Conservation (phyloP, 2,888 invertebrate species). For the Nineta flava region DNA sequence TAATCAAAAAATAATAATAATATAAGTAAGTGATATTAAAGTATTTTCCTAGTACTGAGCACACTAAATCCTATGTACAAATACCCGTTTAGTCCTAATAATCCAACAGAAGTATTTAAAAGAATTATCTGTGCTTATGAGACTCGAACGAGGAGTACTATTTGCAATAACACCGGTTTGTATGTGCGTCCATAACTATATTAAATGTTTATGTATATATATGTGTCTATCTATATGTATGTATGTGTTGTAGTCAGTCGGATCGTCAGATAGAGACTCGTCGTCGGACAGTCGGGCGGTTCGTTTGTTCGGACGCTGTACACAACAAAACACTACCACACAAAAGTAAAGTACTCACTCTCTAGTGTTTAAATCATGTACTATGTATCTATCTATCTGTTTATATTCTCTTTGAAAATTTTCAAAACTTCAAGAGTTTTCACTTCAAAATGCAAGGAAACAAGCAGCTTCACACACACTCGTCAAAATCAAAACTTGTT, state of each 20-base stretch:
- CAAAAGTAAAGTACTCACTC: no score
- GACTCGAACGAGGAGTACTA: neutral
- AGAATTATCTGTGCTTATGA: constrained; percentile 54
- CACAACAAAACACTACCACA: no score
- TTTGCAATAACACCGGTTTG: neutral
- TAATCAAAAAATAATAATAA: constrained; percentile 13
- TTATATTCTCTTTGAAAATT: no score
- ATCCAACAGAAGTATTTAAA: constrained; percentile 51
- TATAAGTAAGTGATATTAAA: constrained; percentile 7
- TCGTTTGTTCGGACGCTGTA: no score
- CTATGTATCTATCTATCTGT: no score
- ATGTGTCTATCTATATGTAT: neutral
- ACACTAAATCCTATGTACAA: constrained; percentile 13
- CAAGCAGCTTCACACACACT: no score
- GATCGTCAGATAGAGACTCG: neutral
- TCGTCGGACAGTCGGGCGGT: neutral
- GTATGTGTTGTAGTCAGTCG: neutral
- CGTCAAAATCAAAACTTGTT: no score
- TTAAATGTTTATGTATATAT: neutral
- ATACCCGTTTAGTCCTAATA: constrained; percentile 16
- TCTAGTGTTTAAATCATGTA: no score
- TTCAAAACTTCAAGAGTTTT: no score
- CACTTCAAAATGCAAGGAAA: no score
- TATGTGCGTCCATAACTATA: neutral
- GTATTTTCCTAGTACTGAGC: neutral